phyloP scores from a whole-genome alignment of 2,888 invertebrate genomes.

The Yponomeuta evonymella region DNA sequence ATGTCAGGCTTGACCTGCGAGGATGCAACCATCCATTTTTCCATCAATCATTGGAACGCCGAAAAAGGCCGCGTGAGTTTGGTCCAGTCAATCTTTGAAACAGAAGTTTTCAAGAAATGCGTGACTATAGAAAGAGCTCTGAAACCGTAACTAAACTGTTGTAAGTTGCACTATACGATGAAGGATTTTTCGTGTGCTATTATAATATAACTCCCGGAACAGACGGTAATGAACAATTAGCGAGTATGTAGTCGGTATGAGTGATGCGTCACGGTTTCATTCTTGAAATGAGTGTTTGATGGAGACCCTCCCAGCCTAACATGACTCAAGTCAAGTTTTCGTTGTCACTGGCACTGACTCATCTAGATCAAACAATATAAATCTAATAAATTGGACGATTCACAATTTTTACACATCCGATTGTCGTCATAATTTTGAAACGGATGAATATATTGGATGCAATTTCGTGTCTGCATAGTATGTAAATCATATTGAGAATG shows the following conservation, averaged over 20 bases:
- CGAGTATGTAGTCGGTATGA: conserved; percentile 26
- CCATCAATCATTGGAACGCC: conserved; percentile 28
- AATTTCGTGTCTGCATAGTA: neutral
- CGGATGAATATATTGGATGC: neutral
- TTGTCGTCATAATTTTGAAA: neutral
- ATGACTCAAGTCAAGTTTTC: conserved; percentile 55
- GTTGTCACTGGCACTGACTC: conserved; percentile 42
- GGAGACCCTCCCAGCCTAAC: conserved; percentile 36
- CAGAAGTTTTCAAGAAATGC: neutral
- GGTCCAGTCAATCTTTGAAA: neutral
- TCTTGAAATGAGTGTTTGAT: conserved; percentile 38
- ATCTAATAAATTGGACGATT: conserved; percentile 8
- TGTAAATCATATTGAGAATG: neutral
- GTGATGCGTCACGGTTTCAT: conserved; percentile 59
- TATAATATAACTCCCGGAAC: conserved; percentile 33
- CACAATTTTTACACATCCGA: conserved; percentile 3
- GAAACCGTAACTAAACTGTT: neutral
- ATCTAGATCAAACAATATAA: conserved; percentile 5
- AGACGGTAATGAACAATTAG: conserved; percentile 37
- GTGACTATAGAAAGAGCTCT: neutral
- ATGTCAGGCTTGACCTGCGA: conserved; percentile 24
- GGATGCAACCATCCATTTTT: conserved; percentile 45
- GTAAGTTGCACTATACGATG: neutral
- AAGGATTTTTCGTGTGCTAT: neutral
- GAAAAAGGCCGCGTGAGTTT: conserved; percentile 22